Base-by-base conservation (phyloP, 35 echinoderm and acorn worm species). In the Ophiothrix spiculata region DNA sequence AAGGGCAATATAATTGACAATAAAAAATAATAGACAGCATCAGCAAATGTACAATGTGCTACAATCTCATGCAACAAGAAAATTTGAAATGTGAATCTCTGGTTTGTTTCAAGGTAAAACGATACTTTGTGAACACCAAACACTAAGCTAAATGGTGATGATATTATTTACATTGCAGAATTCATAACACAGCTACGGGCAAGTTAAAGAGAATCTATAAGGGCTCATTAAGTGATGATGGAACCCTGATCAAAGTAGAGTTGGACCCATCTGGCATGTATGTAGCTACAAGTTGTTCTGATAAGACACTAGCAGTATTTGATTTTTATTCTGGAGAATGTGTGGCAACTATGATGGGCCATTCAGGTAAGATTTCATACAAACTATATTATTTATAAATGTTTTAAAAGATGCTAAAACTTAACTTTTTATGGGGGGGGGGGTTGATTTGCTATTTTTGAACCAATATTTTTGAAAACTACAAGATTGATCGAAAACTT, bases 191-290 rank as follows among this genome's bases (percentile, higher is more conserved):
- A 69, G 76, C 40, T 11, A 92, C 83, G 36, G 96, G 96, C 1
- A 99, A 99, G 37, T 78, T 94, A 38, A 99, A 94, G 89, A 90
- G 90, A 19, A 90, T 89, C 0, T 99, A 99, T 80, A 99, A 98
- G 73, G 96, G 96, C 25, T 83, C 96, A 0, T 73, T 80, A 36
- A 89, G 89, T 75, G 96, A 99, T 78, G 96, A 99, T 54, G 96
- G 96, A 11, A 99, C 96, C 39, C 84, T 99, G n/a, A 99, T 99
- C 69, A 91, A 83, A 46, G 90, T 99, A 39, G 92, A 91, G 79
- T 35, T 99, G 19, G 96, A 99, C 79, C 96, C 96, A 4, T 99
- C 96, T 40, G 96, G 96, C 29, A 91, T 94, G 86, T 99, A 99
- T 79, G 89, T 91, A 32, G 96, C 92, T 14, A 99, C 96, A 38